Evolutionary conservation across 2,888 invertebrate species (phyloP).

Genomic region (Cremastinae sp.): DNA sequence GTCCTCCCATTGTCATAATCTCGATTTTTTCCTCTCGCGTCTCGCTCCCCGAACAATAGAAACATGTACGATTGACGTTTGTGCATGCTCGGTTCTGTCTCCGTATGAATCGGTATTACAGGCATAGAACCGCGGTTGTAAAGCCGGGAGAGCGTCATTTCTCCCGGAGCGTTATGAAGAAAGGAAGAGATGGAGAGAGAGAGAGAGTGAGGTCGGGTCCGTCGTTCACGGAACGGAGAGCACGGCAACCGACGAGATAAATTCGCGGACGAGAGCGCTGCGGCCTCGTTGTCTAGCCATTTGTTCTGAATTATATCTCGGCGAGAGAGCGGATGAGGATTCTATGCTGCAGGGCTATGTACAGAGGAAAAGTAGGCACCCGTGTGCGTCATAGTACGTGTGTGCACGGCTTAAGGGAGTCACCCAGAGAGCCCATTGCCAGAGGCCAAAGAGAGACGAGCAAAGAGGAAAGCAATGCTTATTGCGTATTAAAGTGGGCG

Average conservation of each 20-base stretch:
- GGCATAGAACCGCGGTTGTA: conserved; percentile 29
- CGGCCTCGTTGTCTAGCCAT: conserved; percentile 58
- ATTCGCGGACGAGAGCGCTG: conserved; percentile 52
- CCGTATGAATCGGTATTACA: neutral
- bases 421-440: conserved; percentile 35
- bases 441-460: conserved; percentile 36
- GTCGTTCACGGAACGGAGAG: conserved; percentile 43
- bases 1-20: too few species aligned
- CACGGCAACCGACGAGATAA: conserved; percentile 45
- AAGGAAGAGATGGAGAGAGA: conserved; percentile 1
- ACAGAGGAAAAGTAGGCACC: conserved; percentile 17
- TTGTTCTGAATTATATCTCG: conserved; percentile 61
- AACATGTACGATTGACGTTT: conserved; percentile 26
- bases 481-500: conserved; percentile 71
- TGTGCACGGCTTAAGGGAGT: conserved; percentile 10
- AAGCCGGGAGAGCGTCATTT: conserved; percentile 38
- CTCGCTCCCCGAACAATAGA: neutral
- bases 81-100: neutral
- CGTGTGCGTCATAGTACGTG: neutral
- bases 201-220: conserved; percentile 8
- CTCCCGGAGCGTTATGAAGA: neutral
- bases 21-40: too few species aligned
- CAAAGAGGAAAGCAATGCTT: conserved; percentile 54
- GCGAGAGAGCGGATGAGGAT: conserved; percentile 27
- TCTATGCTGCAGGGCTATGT: conserved; percentile 36